Base-by-base conservation (phyloP, 2,113 vertebrate genomes). In the Phaethornis superciliosus region DNA sequence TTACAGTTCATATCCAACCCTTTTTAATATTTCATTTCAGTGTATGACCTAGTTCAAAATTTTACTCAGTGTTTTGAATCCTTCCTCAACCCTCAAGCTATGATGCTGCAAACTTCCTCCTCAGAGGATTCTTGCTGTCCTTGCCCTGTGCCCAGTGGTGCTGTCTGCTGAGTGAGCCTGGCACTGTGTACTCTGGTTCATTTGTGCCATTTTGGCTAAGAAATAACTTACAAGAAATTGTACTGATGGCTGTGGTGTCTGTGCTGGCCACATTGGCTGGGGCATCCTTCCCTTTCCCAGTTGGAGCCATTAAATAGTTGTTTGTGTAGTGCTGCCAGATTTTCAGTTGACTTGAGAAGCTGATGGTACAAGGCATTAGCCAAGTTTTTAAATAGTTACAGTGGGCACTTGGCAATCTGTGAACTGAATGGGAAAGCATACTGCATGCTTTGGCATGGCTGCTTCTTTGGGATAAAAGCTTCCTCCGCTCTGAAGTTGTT, bases 381-480 rank as follows among this genome's bases (percentile, higher is more conserved):
- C 54, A 88, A 83, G 67, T 28, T 90, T 92, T 90, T 67, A 92
- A 94, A 81, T 78, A 93, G 82, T 56, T 79, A 14, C 1, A 68
- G 75, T 52, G 62, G 67, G 49, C 58, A 71, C 20, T 75, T 15
- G 21, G 10, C 58, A 89, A 64, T 37, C 52, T 85, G 69, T 63
- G 78, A 95, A 44, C 4, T 47, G 79, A 89, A 44, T 63, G 67
- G 62, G 85, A 71, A 81, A 76, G 15, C 23, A 28, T 32, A 20
- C 12, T 55, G 46, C 2, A 0, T 80, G 26, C 10, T 88, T 69
- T 85, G 67, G 10, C 1, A 0, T 69, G 62, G 30, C 20, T 79
- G 27, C 51, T 88, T 60, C 55, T 85, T 16, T 64, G 35, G n/a
- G 37, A 79, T 32, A 51, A 89, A 76, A 90, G 5, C 33, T 55